Base-by-base conservation (phyloP, 2,113 vertebrate species). In the Tretioscincus oriximinensis region DNA sequence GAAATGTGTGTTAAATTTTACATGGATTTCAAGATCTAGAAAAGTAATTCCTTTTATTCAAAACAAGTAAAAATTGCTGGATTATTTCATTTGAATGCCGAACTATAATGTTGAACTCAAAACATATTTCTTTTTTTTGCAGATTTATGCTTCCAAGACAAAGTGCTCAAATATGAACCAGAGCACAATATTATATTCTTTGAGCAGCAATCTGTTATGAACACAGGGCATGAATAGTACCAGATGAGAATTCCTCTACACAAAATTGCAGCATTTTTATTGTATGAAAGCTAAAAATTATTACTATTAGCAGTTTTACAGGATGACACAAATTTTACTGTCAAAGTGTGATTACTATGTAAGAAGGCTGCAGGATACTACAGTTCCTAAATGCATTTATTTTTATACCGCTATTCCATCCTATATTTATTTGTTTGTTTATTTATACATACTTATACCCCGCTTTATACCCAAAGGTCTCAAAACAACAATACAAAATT, bases 1-100 rank as follows among this genome's bases (percentile, higher is more conserved):
- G 70, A 70, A 60, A 86, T 14, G 67, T 82, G 82, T 84, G 82
- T 31, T 65, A 54, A 89, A 84, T 20, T 35, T 92, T 71, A 87
- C 77, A 84, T 79, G 76, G 60, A 81, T 71, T 84, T 85, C 35
- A 64, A 31, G 10, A 65, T 21, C 63, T 51, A 66, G 5, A n/a
- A n/a, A 77, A 41, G 35, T 41, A 41, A 66, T 49, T 5, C 1
- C 1, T 47, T 31, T n/a, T 9, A 28, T 31, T 26, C 63, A 51
- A 22, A 77, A 64, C 35, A 77, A 41, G 29, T 41, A 10, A 63
- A 3, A 63, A 29, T 24, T 76, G 31, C 6, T 63, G 28, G 6
- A 63, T 64, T 18, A 64, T 45, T 76, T 64, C 35, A 66, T 77
- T 7, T 66, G 26, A 77, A 49, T 77, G 64, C 7, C 29, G 64